phyloP scores from a whole-genome alignment of 2,888 invertebrate species.

The Lysandra bellargus region DNA sequence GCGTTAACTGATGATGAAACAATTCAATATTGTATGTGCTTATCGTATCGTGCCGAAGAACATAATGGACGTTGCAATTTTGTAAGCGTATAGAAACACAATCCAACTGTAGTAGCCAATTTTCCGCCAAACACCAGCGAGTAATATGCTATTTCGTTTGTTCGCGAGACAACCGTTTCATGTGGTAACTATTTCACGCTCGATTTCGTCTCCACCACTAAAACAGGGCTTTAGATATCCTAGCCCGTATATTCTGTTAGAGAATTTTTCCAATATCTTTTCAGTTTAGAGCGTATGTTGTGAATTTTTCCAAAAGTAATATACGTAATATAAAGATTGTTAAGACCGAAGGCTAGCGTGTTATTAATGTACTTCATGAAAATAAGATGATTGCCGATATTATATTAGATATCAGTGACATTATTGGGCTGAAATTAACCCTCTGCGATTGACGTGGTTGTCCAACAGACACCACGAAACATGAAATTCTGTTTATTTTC shows the following conservation, averaged over 20 bases:
- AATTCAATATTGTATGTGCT: not conserved
- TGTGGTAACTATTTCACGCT: constrained; percentile 77
- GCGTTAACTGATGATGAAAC: not conserved
- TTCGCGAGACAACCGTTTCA: constrained; percentile 70
- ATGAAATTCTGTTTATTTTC: not conserved
- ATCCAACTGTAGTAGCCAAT: constrained; percentile 62
- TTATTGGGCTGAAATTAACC: not conserved
- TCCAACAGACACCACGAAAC: not conserved
- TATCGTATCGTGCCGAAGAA: constrained; percentile 12
- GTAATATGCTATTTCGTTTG: constrained; percentile 66
- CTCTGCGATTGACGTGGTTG: not conserved
- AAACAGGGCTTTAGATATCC: constrained; percentile 55
- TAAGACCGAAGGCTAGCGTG: not conserved
- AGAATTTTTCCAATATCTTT: not conserved
- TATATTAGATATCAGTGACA: no score
- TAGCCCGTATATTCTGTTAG: constrained; percentile 35
- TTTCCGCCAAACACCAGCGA: constrained; percentile 68
- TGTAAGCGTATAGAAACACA: constrained; percentile 43
- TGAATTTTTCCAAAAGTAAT: not conserved
- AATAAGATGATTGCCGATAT: no score
- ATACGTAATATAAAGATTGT: not conserved
- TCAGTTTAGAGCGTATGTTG: not conserved
- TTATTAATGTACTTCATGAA: not conserved
- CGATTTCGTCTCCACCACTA: constrained; percentile 70
- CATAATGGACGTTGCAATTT: constrained; percentile 37